Base-by-base conservation (phyloP, 92 coral and sea anemone species). In the Meandrina meandrites region DNA sequence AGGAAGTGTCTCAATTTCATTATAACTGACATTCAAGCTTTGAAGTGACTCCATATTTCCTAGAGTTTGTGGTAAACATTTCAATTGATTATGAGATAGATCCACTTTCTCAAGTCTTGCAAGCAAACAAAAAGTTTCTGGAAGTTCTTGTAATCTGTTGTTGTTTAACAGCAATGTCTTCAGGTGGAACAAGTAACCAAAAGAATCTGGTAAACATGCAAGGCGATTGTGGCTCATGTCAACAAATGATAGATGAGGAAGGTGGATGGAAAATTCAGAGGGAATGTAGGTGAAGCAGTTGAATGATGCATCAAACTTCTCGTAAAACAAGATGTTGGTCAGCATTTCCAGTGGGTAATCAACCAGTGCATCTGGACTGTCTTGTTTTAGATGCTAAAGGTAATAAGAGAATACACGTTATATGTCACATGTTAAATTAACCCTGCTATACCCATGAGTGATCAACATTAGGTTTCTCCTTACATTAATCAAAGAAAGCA, bases 101-200 rank as follows among this genome's bases (percentile, higher is more conserved):
- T 96, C 99, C 0, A 79, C 94, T 76, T 95, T 96, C 77, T 93
- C 90, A 60, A 96, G 94, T 57, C 97, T 93, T 54, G 90, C 85
- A 76, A 96, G 88, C 53, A 89, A 90, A 62, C 96, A 90, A 54
- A 96, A 96, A 37, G 98, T 86, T 66, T 81, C 89, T 69, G 99
- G 99, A 51, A 96, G 92, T 17, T 95, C 98, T 57, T 89, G 76
- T 36, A 96, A 78, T 76, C 89, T 86, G 81, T 96, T 96, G 81
- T 96, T 96, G 79, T 93, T 95, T 80, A 96, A 82, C 31, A 91
- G 85, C 70, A 96, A 90, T 24, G 98, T 93, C 86, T 92, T 89
- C 70, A 96, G 89, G 84, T 96, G 99, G 75, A 93, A 91, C 60
- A 96, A 84, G 60, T 93, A 91, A 45, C 99, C 97, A 92, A 96